Evolutionary conservation across 2,888 invertebrate species (phyloP), one percentile per base, ranked within the genome.

Genomic region (Tipula confusa): DNA sequence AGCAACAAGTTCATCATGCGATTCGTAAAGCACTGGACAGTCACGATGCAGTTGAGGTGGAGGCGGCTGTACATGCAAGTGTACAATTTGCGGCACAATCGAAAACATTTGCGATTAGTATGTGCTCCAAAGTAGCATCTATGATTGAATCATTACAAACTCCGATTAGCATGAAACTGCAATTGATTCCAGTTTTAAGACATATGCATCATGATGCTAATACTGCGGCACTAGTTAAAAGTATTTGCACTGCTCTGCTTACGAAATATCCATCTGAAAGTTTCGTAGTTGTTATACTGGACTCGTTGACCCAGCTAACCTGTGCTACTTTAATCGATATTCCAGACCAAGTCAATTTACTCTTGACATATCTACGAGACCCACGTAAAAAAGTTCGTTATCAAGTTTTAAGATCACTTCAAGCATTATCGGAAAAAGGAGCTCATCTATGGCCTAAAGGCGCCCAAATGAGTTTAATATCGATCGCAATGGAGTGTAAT

Each of bases 121-220:
- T 98, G 94, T 98, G 97, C 88, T 96, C 96, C 86, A 98, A 98
- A 89, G 94, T 99, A 83, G 96, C 97, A 0, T 95, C 97, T 86
- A 98, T 98, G 97, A 97, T 98, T 86, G 95, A 96, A 87, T 96
- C 97, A 64, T 93, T 97, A 86, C 95, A 96, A 83, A 97, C 98
- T 0, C 97, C 98, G 0, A 95, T 97, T 2, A 96, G 97, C 84
- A 95, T 97, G 91, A 96, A 98, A 88, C 91, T 98, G 29, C 94
- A 96, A 87, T 91, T 98, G 5, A 96, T 98, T 84, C 95, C 97
- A 0, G 96, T 98, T 80, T 90, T 98, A 84, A 94, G 97, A 86
- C 96, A 98, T 87, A 98, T 98, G 93, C 97, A 98, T 89, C 98
- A 98, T 87, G 96, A 92, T 85, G 91, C 92, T 6, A 91, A 90